Conservation (phyloP, 1,140 invertebrate genomes). For the Meloidogyne chitwoodi region DNA sequence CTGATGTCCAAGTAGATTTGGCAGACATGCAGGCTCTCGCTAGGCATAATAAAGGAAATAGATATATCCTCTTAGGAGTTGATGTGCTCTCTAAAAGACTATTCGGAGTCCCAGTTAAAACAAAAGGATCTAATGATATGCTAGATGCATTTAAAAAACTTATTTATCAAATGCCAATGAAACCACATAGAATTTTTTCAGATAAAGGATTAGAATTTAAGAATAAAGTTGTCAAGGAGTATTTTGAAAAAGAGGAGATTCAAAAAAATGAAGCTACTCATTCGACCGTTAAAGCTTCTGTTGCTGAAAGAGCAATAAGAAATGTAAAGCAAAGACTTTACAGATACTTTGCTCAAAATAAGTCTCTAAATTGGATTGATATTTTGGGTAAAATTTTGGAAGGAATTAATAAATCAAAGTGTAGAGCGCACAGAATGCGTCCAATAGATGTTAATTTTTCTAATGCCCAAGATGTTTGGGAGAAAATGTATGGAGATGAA, state of each 20-base stretch:
- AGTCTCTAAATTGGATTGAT: slow-evolving; percentile 10
- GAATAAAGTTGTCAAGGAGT: too few relatives aligned
- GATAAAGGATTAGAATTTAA: too few relatives aligned
- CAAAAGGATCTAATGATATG: too few relatives aligned
- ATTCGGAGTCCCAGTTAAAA: not conserved
- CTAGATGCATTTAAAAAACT: not conserved
- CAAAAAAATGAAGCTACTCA: slow-evolving; percentile 1
- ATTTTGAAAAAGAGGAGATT: too few relatives aligned
- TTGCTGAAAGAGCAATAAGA: slow-evolving; percentile 8
- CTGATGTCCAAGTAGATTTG: too few relatives aligned
- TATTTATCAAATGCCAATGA: not conserved
- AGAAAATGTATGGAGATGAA: not conserved
- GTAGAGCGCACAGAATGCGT: slow-evolving; percentile 5
- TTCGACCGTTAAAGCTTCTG: not conserved
- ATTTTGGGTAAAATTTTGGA: slow-evolving; percentile 2
- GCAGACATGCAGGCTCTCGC: too few relatives aligned
- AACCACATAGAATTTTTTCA: slow-evolving; percentile 1
- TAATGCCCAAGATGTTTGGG: not conserved
- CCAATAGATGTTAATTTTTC: slow-evolving; percentile 7
- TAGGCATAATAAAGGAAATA: too few relatives aligned
- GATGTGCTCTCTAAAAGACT: slow-evolving; percentile 14
- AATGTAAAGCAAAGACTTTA: not conserved
- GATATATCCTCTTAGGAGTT: not conserved
- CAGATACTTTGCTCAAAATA: too few relatives aligned
- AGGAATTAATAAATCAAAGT: slow-evolving; percentile 1